Evolutionary conservation across 1,140 invertebrate genomes (phyloP), one percentile per base, ranked within the genome.

Genomic region (Zaprionus kolodkinae): DNA sequence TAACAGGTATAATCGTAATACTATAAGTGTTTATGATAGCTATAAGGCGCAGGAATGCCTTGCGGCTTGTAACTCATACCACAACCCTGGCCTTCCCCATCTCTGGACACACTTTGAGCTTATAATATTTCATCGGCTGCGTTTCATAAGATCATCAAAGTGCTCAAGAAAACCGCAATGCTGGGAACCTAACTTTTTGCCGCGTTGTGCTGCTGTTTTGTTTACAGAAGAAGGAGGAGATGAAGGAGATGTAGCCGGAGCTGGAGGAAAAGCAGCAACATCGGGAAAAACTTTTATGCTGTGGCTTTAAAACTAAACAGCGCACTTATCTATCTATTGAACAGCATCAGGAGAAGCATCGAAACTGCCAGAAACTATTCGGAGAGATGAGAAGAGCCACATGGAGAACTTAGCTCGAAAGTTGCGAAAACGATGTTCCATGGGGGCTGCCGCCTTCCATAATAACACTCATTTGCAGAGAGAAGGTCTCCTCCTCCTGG

Each of bases 281-380:
- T 30, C 27, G 25, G 21, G 62, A 54, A 13, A 17, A 86, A 86
- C 62, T 86, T 86, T 86, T 82, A 72, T 76, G 83, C 84, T 88
- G 79, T 88, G 84, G 83, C 79, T 86, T 83, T 83, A 83, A 86
- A 88, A 83, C 83, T 86, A 79, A 86, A 86, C 84, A 86, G 84
- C 79, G 84, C 84, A 86, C 83, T 88, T 86, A 86, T 88, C 84
- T 50, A 86, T 88, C 84, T 83, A 86, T 86, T 79, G 83, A 87
- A 68, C 79, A 82, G 79, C 76, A 79, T 61, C 57, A 67, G 61
- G 57, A 70, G 63, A 45, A 74, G 62, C 78, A 64, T 67, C 68
- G 75, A 69, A 78, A 78, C 70, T 83, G 73, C 84, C 83, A 80
- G 83, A 79, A 88, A 88, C 84, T 79, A 83, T 83, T 56, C 81